Base-by-base conservation (phyloP, 2,113 vertebrate species). In the Myrmecobius fasciatus region DNA sequence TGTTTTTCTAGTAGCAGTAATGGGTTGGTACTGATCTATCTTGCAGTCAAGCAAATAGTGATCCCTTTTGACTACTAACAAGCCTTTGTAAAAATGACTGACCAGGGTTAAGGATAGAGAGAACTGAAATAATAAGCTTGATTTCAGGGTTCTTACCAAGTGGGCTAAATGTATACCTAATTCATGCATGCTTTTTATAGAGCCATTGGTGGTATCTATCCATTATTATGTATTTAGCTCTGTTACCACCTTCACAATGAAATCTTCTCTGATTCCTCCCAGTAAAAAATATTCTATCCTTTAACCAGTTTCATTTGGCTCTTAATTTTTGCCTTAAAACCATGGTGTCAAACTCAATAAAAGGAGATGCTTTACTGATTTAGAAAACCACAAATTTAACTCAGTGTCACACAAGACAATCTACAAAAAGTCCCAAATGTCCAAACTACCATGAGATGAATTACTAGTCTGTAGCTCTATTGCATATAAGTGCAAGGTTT, bases 321-420 rank as follows among this genome's bases (percentile, higher is more conserved):
- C 36, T 75, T 36, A n/a, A n/a, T 75, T 75, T 75, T n/a, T 75
- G 12, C 14, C 60, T 60, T n/a, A n/a, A 20, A 75, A 20, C 60
- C 14, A n/a, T n/a, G 31, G 5, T 75, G 60, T 20, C 36, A 75
- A 75, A 75, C 60, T 75, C 60, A 75, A 20, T n/a, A 75, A 17
- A 75, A 75, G 0, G 3, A 75, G 60, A 75, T n/a, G 14, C 36
- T 20, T 75, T 75, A 75, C 25, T 36, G 28, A 67, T n/a, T n/a
- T 75, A 20, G 36, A n/a, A 75, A 75, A 75, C 31, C 60, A n/a
- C 5, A 75, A n/a, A n/a, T 75, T 75, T 75, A 75, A 75, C 90
- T 89, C 54, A 96, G 94, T 94, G 97, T 98, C 98, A 98, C 95
- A 97, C 95, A 97, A 98, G 97, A 97, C 96, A 52, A 92, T 94